Percentiles rank a stretch among this genome's conserved stretches.
These are phyloP conservation scores for Machaerirhynchus nigripectus DNA, from an alignment of 2,113 vertebrate species.

Conservation along the genomic window DNA sequence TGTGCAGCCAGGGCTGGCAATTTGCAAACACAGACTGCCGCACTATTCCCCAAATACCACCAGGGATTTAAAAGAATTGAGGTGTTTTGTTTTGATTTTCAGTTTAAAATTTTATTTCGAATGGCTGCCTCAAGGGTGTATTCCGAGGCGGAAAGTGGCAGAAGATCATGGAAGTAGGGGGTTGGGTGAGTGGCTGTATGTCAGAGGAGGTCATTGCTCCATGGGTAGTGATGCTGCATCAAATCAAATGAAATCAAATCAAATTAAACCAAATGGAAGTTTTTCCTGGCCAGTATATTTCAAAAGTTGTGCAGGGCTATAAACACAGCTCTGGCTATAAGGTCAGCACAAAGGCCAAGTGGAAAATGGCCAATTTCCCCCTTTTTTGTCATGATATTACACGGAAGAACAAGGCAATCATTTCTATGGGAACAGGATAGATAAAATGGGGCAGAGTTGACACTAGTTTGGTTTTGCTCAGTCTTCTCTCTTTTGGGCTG, in stretches of 20 bases:
- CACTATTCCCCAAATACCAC: neutral
- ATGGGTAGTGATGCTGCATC: neutral
- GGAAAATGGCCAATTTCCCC: neutral
- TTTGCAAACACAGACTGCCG: neutral
- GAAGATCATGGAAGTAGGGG: neutral
- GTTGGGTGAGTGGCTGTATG: neutral
- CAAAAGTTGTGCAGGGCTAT: neutral
- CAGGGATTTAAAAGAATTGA: neutral
- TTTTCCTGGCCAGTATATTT: neutral
- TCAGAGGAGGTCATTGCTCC: fast-evolving
- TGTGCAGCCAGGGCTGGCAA: neutral
- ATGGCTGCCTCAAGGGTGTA: neutral
- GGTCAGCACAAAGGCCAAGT: neutral
- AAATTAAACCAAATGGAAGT: neutral
- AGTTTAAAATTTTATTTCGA: neutral
- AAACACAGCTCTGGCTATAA: neutral
- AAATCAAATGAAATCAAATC: neutral
- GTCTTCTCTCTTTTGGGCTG: neutral
- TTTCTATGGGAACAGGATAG: neutral
- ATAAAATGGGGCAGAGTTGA: neutral
- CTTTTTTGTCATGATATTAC: neutral
- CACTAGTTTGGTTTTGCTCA: neutral
- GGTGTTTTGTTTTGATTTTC: neutral
- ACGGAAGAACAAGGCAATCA: neutral
- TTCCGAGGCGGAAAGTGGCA: neutral